These are phyloP conservation scores for Ptyas mucosa DNA, from an alignment of 2,113 vertebrate species.

Conservation along the genomic window DNA sequence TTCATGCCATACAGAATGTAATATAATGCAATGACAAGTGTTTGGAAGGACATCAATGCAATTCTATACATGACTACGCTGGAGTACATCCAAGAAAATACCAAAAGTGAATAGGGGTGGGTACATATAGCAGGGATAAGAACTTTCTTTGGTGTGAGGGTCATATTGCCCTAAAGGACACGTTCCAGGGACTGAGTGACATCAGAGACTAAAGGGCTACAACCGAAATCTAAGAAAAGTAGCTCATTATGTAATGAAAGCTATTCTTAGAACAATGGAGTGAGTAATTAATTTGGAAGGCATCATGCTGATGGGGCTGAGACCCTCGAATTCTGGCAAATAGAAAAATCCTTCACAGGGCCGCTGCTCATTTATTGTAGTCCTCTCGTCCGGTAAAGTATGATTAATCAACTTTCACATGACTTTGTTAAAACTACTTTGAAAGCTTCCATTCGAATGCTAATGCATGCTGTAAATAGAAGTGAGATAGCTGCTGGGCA, in stretches of 20 bases:
- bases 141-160: background rate
- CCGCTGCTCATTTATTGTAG: background rate
- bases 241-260: background rate
- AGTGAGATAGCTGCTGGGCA: slow-evolving; percentile 38
- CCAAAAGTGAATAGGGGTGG: background rate
- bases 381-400: slow-evolving; percentile 19
- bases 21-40: background rate
- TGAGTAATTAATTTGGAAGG: background rate
- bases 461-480: slow-evolving; percentile 24
- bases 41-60: background rate
- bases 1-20: background rate
- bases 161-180: background rate
- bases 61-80: background rate
- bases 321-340: background rate
- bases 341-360: background rate
- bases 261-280: background rate
- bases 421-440: slow-evolving; percentile 16
- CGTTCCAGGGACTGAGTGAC: background rate
- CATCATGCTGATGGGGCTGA: background rate
- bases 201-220: background rate
- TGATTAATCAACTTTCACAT: slow-evolving; percentile 34
- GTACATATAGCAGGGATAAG: background rate
- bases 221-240: background rate
- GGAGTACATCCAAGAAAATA: background rate
- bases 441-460: slow-evolving; percentile 15